A percentile compares a stretch with the other conserved stretches of the same genome.
phyloP scores from a whole-genome alignment of 2,888 invertebrate species.

The Blomia tropicalis region DNA sequence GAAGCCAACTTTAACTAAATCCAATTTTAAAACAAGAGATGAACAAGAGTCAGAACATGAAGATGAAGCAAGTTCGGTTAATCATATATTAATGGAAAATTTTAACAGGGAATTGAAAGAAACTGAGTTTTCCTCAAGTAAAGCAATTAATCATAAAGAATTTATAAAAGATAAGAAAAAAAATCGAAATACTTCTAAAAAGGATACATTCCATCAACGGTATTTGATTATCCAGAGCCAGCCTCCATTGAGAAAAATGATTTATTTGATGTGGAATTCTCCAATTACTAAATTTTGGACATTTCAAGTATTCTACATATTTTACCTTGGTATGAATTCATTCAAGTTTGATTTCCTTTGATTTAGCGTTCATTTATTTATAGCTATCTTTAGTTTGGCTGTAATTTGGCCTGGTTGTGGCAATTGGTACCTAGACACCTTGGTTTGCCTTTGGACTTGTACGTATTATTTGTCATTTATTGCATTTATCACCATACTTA shows the following conservation, averaged over 20 bases:
- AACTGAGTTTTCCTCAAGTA: background rate
- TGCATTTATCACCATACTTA: constrained; percentile 6
- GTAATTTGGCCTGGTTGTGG: constrained; percentile 36
- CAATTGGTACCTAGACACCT: constrained; percentile 33
- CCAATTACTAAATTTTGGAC: constrained; percentile 38
- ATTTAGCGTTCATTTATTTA: background rate
- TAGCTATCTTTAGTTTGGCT: constrained; percentile 32
- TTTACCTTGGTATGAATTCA: constrained; percentile 28
- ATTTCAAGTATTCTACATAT: constrained; percentile 33
- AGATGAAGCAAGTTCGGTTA: background rate
- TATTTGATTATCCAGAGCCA: constrained; percentile 28
- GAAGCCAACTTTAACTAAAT: constrained; percentile 6
- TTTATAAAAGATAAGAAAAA: background rate
- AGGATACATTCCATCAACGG: constrained; percentile 17
- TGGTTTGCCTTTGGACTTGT: constrained; percentile 33
- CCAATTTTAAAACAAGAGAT: background rate
- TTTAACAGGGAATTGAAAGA: background rate
- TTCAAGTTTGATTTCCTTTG: background rate
- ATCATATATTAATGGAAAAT: background rate
- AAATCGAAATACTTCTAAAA: background rate
- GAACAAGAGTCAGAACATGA: background rate
- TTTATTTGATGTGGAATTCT: constrained; percentile 36
- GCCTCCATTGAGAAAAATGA: constrained; percentile 32
- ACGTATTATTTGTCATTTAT: constrained; percentile 25
- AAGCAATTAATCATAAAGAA: background rate